A percentile compares a stretch with the other conserved stretches of the same genome.
Evolutionary conservation across 1,140 invertebrate species (phyloP).

Genomic region (Ditylenchus dipsaci): DNA sequence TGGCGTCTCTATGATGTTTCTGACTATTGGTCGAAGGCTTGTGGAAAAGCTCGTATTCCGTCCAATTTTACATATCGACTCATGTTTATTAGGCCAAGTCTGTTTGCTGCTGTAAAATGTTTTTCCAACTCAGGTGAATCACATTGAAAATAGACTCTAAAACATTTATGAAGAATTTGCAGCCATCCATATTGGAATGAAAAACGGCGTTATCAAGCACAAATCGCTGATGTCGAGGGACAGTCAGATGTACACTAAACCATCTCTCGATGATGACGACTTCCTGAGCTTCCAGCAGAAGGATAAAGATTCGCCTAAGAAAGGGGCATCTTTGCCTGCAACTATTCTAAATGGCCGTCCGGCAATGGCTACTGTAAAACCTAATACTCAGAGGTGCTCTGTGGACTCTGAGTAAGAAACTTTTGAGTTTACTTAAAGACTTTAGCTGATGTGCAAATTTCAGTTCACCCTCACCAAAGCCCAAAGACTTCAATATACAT

Average conservation of each 20-base stretch:
- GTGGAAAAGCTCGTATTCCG: constrained; percentile 48
- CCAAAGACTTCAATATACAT: background rate
- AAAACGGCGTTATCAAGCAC: background rate
- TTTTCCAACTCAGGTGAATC: constrained; percentile 12
- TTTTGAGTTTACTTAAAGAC: too few species aligned
- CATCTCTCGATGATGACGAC: background rate
- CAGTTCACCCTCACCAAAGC: background rate
- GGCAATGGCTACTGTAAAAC: too few species aligned
- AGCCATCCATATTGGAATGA: too few species aligned
- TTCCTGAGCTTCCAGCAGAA: background rate
- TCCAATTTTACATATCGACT: constrained; percentile 34
- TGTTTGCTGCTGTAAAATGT: constrained; percentile 20
- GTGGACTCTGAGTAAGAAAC: too few species aligned
- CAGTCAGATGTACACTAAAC: background rate
- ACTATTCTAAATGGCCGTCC: too few species aligned
- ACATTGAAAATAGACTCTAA: background rate
- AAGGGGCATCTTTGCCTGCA: too few species aligned
- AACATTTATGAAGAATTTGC: too few species aligned
- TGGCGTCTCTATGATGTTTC: constrained; percentile 46
- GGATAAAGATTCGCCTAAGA: too few species aligned
- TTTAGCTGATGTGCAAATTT: background rate
- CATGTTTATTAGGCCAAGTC: constrained; percentile 18
- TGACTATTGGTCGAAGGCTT: constrained; percentile 38
- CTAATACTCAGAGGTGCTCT: background rate
- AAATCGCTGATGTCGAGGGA: background rate